Conservation (phyloP, 23 tunicate genomes). For the Clavelina lepadiformis region DNA sequence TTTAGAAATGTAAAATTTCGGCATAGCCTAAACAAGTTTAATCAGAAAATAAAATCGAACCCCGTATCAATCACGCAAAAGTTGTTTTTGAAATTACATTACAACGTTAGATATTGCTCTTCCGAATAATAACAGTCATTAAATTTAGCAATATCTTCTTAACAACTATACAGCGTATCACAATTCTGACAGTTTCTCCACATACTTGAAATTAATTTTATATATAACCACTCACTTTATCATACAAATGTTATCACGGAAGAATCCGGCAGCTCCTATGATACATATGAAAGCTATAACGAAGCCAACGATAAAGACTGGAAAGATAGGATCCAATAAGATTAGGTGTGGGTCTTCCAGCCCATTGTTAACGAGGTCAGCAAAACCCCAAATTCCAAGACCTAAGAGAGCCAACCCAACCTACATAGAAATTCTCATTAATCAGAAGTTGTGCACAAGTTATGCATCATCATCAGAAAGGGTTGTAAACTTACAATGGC, state of each 20-base stretch:
- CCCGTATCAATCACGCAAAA: too few relatives aligned
- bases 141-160: too few relatives aligned
- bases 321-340: conserved; percentile 60
- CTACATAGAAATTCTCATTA: conserved; percentile 12
- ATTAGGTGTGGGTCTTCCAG: conserved; percentile 25
- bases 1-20: too few relatives aligned
- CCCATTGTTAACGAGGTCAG: conserved; percentile 25
- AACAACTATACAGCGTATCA: too few relatives aligned
- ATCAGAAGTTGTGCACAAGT: neutral
- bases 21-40: too few relatives aligned
- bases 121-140: too few relatives aligned
- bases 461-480: neutral
- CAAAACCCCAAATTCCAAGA: conserved; percentile 73
- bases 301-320: conserved; percentile 65
- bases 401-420: conserved; percentile 58
- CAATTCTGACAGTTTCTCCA: too few relatives aligned
- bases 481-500: conserved; percentile 51
- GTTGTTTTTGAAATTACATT: too few relatives aligned
- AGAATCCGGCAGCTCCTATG: conserved; percentile 75
- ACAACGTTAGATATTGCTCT: too few relatives aligned
- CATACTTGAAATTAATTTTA: too few relatives aligned
- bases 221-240: conserved; percentile 69
- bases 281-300: conserved; percentile 39
- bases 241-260: conserved; percentile 82
- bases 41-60: too few relatives aligned